Evolutionary conservation across 2,113 vertebrate species (phyloP).

Genomic region (Ptilorrhoa leucosticta): DNA sequence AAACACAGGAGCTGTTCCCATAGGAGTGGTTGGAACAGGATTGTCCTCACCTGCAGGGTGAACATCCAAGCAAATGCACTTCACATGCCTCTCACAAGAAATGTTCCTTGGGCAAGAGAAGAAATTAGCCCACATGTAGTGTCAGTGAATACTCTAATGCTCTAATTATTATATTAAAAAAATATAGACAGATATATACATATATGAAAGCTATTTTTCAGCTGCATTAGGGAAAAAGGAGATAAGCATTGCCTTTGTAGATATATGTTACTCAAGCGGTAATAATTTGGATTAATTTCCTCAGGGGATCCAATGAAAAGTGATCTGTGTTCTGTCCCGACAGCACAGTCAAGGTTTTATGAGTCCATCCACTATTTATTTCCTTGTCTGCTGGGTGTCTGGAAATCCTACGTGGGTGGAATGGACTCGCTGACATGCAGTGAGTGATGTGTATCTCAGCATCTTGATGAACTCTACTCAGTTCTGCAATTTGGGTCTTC

Average conservation of each 20-base stretch:
- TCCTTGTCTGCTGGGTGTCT: neutral
- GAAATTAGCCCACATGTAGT: neutral
- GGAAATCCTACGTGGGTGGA: neutral
- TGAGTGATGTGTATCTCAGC: neutral
- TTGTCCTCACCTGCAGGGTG: neutral
- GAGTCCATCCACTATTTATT: neutral
- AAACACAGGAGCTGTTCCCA: neutral
- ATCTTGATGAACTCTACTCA: neutral
- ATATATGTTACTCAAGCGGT: neutral
- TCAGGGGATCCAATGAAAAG: neutral
- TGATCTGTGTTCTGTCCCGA: neutral
- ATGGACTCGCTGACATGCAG: rapidly evolving
- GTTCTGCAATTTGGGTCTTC: neutral
- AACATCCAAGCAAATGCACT: neutral
- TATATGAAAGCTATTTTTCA: neutral
- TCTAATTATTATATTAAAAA: neutral
- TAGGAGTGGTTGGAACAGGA: neutral
- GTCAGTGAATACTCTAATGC: neutral
- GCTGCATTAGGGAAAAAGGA: neutral
- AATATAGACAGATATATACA: neutral
- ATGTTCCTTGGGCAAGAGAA: neutral
- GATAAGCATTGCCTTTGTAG: neutral
- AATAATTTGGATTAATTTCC: neutral
- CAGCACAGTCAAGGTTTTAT: neutral
- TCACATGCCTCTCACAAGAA: neutral